Conservation (phyloP, 2,888 invertebrate species). For the Osedax frankpressi region DNA sequence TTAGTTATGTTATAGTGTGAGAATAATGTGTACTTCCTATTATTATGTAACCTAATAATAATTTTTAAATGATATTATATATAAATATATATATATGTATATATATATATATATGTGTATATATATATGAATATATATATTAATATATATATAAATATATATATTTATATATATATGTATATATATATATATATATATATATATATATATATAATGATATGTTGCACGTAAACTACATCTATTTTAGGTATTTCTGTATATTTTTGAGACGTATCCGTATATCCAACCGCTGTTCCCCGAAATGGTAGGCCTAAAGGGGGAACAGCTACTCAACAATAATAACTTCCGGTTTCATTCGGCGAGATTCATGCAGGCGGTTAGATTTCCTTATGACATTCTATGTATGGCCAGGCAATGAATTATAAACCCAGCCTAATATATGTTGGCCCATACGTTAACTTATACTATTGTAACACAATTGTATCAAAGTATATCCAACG, state of each 20-base stretch:
- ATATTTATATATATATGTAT: neutral
- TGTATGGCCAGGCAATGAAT: too few species aligned
- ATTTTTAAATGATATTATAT: too few species aligned
- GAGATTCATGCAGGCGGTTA: conserved; percentile 39
- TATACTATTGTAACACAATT: too few species aligned
- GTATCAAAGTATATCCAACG: too few species aligned
- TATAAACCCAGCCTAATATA: too few species aligned
- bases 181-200: too few species aligned
- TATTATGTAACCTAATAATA: too few species aligned
- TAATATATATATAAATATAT: neutral
- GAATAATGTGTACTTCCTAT: too few species aligned
- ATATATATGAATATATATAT: neutral
- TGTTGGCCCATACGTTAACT: too few species aligned
- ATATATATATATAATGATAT: too few species aligned
- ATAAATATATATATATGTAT: neutral
- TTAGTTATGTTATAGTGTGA: too few species aligned
- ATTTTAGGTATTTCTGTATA: conserved; percentile 32
- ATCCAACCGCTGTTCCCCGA: conserved; percentile 33
- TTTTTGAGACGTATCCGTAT: conserved; percentile 31
- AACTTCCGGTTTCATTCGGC: conserved; percentile 32
- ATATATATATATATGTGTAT: neutral
- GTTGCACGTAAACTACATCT: neutral
- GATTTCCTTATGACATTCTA: too few species aligned
- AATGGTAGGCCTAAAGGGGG: conserved; percentile 27
- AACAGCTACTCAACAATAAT: conserved; percentile 28